Evolutionary conservation across 2,888 invertebrate genomes (phyloP), one percentile per base, ranked within the genome.

Genomic region (Cetonia aurata): DNA sequence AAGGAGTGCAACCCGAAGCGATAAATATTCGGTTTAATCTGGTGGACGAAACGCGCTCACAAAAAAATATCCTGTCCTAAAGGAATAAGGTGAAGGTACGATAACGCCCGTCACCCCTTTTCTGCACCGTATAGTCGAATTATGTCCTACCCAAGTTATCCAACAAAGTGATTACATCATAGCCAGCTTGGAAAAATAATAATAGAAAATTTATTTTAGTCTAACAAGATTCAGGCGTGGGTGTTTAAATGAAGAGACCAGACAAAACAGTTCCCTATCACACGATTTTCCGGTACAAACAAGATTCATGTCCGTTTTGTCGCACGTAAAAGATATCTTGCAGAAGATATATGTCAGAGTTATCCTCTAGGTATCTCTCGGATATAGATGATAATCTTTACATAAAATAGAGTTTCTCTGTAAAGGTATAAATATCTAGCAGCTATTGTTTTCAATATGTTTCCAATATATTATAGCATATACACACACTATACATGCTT

Each of bases 11-110:
- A n/a, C 60, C n/a, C 48, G 48, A 19, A n/a, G 50, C 19, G 13
- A 62, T 62, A 62, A 62, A 62, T 62, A 62, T 62, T 62, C 48
- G 62, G 33, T 50, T 62, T 62, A 62, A 62, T 62, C 62, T 62
- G 62, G 62, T 33, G 33, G 62, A 62, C 42, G 13, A 15, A 62
- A 62, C 48, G 48, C 17, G 33, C 33, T 50, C 48, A 37, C 62
- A 62, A 62, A 62, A 25, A 62, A 62, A 62, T 62, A 62, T 15
- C 62, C 15, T 33, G 33, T 25, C 48, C 15, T 46, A 15, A 9
- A 48, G 48, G 17, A 48, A 62, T 44, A 62, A 62, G 48, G 48
- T 62, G 25, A 48, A 62, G 19, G 33, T 25, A 10, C 31, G 6
- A 4, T 19, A 48, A 25, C 48, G 12, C 41, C 13, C 17, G 25